Evolutionary conservation across 2,113 vertebrate genomes (phyloP).

Genomic region (Callocephalon fimbriatum): DNA sequence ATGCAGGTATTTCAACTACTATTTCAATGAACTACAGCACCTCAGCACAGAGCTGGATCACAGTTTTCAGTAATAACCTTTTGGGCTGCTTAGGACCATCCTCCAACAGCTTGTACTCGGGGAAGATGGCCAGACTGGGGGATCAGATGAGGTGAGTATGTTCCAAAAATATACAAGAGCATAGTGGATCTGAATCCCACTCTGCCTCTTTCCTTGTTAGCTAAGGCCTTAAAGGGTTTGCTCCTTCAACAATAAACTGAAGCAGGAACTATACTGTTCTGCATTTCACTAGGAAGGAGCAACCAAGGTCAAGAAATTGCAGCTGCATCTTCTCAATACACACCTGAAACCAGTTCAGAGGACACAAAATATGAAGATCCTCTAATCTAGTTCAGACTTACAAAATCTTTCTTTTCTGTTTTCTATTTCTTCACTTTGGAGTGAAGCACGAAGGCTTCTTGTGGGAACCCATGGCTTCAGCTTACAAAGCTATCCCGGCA

Average conservation of each 20-base stretch:
- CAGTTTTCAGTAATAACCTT: not conserved
- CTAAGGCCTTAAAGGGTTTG: not conserved
- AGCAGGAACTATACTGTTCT: not conserved
- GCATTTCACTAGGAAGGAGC: not conserved
- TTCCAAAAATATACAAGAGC: not conserved
- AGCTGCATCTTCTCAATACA: not conserved
- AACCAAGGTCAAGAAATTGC: not conserved
- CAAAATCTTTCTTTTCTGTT: not conserved
- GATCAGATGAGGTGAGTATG: not conserved
- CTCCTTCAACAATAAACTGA: not conserved
- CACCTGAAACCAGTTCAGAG: not conserved
- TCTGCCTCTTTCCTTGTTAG: not conserved
- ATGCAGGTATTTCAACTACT: not conserved
- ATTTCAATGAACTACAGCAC: not conserved
- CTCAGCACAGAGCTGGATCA: not conserved
- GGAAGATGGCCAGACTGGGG: not conserved
- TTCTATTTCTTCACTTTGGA: not conserved
- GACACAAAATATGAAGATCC: not conserved
- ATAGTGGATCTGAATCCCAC: not conserved
- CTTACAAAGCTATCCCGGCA: not conserved
- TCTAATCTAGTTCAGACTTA: not conserved
- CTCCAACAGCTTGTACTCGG: not conserved
- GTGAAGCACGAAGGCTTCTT: rapidly evolving
- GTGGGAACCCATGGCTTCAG: not conserved
- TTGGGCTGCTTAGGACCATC: not conserved